phyloP scores from a whole-genome alignment of 2,888 invertebrate species.

The Eupeodes luniger region DNA sequence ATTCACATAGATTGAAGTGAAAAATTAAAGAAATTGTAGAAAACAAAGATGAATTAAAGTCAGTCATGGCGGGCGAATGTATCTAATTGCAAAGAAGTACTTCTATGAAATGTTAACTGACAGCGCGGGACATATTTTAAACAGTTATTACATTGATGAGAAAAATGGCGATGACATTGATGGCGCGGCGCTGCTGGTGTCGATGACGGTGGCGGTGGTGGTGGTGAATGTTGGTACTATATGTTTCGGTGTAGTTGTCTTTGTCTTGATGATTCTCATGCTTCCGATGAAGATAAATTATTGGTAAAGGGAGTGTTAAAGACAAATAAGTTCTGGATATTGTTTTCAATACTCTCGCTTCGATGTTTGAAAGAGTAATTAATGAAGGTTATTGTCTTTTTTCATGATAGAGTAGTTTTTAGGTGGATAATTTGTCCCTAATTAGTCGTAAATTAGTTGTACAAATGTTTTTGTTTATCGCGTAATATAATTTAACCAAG shows the following conservation, averaged over 20 bases:
- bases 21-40: not conserved
- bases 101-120: constrained; percentile 58
- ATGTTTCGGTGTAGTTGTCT: not conserved
- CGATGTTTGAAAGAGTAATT: too few relatives aligned
- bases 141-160: constrained; percentile 52
- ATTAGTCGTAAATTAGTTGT: too few relatives aligned
- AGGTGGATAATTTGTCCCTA: too few relatives aligned
- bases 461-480: too few relatives aligned
- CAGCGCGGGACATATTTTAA: constrained; percentile 37
- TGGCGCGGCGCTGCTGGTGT: not conserved
- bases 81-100: constrained; percentile 54
- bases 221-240: not conserved
- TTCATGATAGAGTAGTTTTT: too few relatives aligned
- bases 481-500: too few relatives aligned
- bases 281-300: too few relatives aligned
- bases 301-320: too few relatives aligned
- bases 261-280: not conserved
- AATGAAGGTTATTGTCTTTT: too few relatives aligned
- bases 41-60: constrained; percentile 53
- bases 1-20: constrained; percentile 4
- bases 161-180: not conserved
- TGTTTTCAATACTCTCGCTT: too few relatives aligned
- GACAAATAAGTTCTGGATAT: too few relatives aligned
- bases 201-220: not conserved
- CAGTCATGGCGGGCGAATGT: constrained; percentile 35